Base-by-base conservation (phyloP, 2,888 invertebrate genomes). In the Diogma glabrata region DNA sequence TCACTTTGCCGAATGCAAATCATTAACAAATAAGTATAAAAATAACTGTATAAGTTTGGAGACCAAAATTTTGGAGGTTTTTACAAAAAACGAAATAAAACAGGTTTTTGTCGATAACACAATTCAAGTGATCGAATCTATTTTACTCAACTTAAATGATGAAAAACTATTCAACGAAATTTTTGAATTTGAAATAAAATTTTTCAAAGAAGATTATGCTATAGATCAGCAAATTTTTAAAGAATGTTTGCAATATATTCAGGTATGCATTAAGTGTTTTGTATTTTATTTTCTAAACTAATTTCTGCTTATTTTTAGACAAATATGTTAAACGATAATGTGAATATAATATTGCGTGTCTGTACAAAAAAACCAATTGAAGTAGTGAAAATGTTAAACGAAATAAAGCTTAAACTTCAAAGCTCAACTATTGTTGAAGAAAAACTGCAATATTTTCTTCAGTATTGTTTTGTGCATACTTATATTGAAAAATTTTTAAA, bases 381-480 rank as follows among this genome's bases (percentile, higher is more conserved):
- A n/a, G 60, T 82, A 49, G 76, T 80, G 55, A 72, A 72, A 59
- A 68, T 78, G 52, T 60, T 81, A 16, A 65, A 76, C 47, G 63
- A 68, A 49, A 59, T 80, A 2, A 74, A 74, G 64, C 64, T 69
- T 17, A 70, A 70, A 28, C 67, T 81, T 5, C 63, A 74, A 23
- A 63, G 66, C 12, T 71, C 72, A 53, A 65, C 66, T 16, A 67
- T 74, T 23, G 60, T 69, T 6, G 76, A 79, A 56, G 71, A 74
- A 38, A 78, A 76, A 63, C 60, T 77, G 2, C 63, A 75, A 50
- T 67, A 71, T 12, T 67, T 84, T 33, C 74, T 81, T 59, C 72
- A 76, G 1, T 82, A 77, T 56, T 61, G 74, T 40, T 28, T 51
- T 23, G 10, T 51, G 1, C 38, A 51, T 26, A 30, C 49, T n/a